These are phyloP conservation scores for Phenganax stokvisi DNA, from an alignment of 92 coral and sea anemone species.

Conservation along the genomic window DNA sequence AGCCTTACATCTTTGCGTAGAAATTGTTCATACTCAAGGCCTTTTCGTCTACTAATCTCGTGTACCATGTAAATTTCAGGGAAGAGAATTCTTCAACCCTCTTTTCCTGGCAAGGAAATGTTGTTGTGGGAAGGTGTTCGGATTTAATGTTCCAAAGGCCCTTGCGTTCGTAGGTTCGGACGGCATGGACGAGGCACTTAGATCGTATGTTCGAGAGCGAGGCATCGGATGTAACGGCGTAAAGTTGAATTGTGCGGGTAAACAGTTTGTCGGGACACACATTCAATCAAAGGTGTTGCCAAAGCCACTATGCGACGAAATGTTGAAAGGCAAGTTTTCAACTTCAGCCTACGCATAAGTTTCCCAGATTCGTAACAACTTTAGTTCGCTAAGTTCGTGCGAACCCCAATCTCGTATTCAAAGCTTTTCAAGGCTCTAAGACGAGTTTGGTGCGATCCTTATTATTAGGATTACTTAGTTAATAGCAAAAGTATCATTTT, in stretches of 20 bases:
- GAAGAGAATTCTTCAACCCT: neutral
- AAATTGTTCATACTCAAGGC: too few species aligned
- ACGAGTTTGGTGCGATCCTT: too few species aligned
- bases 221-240: constrained; percentile 35
- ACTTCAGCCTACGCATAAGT: too few species aligned
- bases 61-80: neutral
- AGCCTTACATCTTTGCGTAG: too few species aligned
- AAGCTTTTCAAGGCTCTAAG: too few species aligned
- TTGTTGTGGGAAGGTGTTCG: constrained; percentile 27
- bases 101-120: neutral
- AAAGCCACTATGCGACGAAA: neutral
- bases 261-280: neutral
- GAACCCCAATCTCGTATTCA: too few species aligned
- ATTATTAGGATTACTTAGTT: too few species aligned
- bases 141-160: constrained; percentile 1
- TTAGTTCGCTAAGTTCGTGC: too few species aligned
- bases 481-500: too few species aligned
- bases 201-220: constrained; percentile 3
- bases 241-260: neutral
- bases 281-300: neutral
- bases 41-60: too few species aligned
- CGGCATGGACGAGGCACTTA: constrained; percentile 18
- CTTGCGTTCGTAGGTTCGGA: neutral
- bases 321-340: too few species aligned
- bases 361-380: too few species aligned